A percentile compares a stretch with the other conserved stretches of the same genome.
These are phyloP conservation scores for Myopa testacea DNA, from an alignment of 2,888 invertebrate species.

Conservation along the genomic window DNA sequence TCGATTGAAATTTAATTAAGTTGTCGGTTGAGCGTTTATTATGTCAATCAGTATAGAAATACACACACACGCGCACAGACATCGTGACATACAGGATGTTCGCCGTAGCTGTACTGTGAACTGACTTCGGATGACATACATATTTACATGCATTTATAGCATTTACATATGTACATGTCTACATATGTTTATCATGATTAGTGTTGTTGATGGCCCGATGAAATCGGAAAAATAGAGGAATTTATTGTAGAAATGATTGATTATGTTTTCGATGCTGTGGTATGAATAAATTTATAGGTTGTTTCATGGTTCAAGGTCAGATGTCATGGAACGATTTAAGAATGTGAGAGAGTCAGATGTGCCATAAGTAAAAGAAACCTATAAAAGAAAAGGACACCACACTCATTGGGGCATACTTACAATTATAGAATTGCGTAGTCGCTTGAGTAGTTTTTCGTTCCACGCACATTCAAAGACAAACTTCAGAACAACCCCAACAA, in stretches of 20 bases:
- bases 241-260: conserved; percentile 28
- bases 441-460: no score
- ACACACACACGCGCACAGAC: not conserved
- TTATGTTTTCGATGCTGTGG: not conserved
- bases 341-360: no score
- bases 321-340: no score
- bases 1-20: conserved; percentile 41
- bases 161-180: not conserved
- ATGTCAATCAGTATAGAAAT: not conserved
- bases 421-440: no score
- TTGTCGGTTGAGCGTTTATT: conserved; percentile 40
- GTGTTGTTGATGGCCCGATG: conserved; percentile 27
- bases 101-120: not conserved
- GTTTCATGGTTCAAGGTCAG: no score
- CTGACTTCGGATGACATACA: not conserved
- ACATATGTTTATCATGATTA: not conserved
- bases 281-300: conserved; percentile 18
- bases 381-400: no score
- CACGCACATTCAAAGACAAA: no score
- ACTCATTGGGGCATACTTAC: no score
- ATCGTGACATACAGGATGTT: not conserved
- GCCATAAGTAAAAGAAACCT: no score
- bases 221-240: conserved; percentile 29
- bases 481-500: not conserved
- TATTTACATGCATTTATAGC: not conserved